A percentile compares a stretch with the other conserved stretches of the same genome.
Evolutionary conservation across 2,113 vertebrate species (phyloP).

Genomic region (Calypte anna): DNA sequence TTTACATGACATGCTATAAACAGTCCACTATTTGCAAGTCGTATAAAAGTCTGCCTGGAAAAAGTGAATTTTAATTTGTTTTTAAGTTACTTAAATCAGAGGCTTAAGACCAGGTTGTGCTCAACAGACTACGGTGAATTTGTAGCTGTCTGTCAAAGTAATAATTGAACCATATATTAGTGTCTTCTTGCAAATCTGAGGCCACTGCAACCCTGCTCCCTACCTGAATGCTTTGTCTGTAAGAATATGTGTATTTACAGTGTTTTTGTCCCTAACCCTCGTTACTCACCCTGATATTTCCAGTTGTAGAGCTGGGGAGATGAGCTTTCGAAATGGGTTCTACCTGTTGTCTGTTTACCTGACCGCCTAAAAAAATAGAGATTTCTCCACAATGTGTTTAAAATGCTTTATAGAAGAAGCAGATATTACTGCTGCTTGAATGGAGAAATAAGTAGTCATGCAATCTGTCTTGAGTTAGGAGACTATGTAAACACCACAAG

Average conservation of each 20-base stretch:
- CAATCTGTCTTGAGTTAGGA: background rate
- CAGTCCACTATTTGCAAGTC: background rate
- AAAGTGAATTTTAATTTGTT: background rate
- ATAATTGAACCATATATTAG: background rate
- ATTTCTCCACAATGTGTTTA: background rate
- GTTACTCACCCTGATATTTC: background rate
- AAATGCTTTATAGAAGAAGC: background rate
- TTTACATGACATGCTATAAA: background rate
- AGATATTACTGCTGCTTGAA: fast-evolving
- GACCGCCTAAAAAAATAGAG: background rate
- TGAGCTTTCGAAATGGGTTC: background rate
- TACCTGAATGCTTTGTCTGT: background rate
- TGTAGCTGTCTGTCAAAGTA: background rate
- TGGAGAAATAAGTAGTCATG: background rate
- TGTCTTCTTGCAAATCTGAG: fast-evolving
- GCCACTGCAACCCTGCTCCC: background rate
- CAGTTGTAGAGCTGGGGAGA: background rate
- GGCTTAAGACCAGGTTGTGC: background rate
- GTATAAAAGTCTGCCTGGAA: background rate
- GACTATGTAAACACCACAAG: background rate
- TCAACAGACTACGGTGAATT: background rate
- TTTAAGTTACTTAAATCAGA: background rate
- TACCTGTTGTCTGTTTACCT: background rate
- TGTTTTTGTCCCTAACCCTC: background rate
- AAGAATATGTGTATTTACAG: background rate